phyloP scores from a whole-genome alignment of 2,797 vertebrate genomes.

The Eptatretus atami region DNA sequence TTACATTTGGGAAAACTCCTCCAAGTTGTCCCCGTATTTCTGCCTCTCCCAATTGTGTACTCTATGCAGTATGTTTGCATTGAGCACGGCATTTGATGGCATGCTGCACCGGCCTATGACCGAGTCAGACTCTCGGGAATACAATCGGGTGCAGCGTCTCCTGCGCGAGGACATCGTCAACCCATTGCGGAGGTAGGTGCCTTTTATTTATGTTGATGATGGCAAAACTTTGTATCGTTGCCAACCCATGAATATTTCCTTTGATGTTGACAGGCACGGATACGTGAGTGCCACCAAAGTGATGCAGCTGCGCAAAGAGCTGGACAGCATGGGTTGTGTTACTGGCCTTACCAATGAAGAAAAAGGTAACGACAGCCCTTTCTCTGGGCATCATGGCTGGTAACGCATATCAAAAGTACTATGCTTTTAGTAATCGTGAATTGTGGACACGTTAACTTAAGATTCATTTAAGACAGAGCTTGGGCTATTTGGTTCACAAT shows the following conservation, averaged over 20 bases:
- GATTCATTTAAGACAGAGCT: too few relatives aligned
- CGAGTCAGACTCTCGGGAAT: conserved; percentile 11
- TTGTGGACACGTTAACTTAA: too few relatives aligned
- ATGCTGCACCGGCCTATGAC: conserved; percentile 33
- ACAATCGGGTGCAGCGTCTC: conserved; percentile 22
- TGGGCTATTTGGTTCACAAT: too few relatives aligned
- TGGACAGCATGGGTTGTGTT: conserved; percentile 20
- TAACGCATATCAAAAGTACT: background rate
- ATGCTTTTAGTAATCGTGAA: background rate
- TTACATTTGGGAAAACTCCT: too few relatives aligned
- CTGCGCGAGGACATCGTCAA: conserved; percentile 39
- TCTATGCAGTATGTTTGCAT: conserved; percentile 38
- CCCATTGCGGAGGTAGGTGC: conserved; percentile 33
- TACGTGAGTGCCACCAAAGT: conserved; percentile 27
- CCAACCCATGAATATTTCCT: too few relatives aligned
- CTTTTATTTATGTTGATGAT: background rate
- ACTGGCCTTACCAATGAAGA: conserved; percentile 37
- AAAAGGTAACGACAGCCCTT: conserved; percentile 22
- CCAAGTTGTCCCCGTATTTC: too few relatives aligned
- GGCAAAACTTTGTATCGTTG: too few relatives aligned
- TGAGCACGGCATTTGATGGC: conserved; percentile 40
- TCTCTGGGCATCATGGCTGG: background rate
- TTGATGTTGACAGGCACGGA: conserved; percentile 18
- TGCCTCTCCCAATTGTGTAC: too few relatives aligned
- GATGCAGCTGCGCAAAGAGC: conserved; percentile 42